Evolutionary conservation across 1,140 invertebrate genomes (phyloP).

Genomic region (Drosophila ercepeae): DNA sequence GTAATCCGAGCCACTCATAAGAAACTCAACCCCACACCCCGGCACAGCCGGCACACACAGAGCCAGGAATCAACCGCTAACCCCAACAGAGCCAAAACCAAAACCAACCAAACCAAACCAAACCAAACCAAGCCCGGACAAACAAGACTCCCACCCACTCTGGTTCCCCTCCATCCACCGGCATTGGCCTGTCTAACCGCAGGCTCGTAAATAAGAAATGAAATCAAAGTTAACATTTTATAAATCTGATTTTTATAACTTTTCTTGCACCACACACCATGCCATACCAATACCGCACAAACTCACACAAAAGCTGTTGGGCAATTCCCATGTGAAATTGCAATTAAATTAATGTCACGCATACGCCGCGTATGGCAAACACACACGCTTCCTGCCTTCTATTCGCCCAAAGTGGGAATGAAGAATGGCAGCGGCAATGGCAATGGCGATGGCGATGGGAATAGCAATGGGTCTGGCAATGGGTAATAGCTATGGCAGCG

Average conservation of each 20-base stretch:
- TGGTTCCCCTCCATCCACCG: no score
- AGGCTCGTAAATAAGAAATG: conserved; percentile 79
- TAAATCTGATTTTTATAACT: conserved; percentile 81
- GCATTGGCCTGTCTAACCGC: conserved; percentile 46
- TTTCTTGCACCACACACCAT: conserved; percentile 39
- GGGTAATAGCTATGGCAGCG: background rate
- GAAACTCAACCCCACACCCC: background rate
- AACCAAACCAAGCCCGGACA: conserved; percentile 8
- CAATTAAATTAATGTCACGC: conserved; percentile 83
- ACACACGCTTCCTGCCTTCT: conserved; percentile 41
- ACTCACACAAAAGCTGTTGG: conserved; percentile 9
- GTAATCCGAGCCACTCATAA: conserved; percentile 33
- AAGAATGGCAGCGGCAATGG: conserved; percentile 8
- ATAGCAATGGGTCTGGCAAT: background rate
- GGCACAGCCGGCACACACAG: background rate
- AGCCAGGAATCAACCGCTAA: conserved; percentile 6
- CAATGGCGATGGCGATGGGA: background rate
- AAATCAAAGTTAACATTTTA: conserved; percentile 83
- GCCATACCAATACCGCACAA: conserved; percentile 9
- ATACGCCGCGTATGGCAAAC: conserved; percentile 71
- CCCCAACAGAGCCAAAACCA: conserved; percentile 12
- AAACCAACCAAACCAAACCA: conserved; percentile 14
- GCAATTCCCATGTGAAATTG: conserved; percentile 70
- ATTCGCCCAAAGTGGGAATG: conserved; percentile 14
- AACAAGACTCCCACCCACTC: no score